Evolutionary conservation across 1,140 invertebrate genomes (phyloP), one percentile per base, ranked within the genome.

Genomic region (Calliopsis andreniformis): DNA sequence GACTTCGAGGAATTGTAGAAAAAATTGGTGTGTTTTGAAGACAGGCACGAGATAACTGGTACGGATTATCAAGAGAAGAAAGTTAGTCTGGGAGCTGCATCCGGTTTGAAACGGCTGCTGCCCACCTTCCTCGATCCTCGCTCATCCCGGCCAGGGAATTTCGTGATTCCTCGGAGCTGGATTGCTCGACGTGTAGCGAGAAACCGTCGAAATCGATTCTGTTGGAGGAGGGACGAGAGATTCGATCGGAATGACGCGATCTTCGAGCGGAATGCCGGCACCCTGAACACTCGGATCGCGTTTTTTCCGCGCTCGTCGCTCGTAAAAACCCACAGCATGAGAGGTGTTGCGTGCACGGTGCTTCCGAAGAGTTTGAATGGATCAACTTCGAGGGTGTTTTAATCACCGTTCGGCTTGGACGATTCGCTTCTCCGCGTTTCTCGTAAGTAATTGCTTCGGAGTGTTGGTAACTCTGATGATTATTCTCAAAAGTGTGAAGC

Each of bases 391-490:
- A 70, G 25, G 56, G 42, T 42, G 62, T 23, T 64, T 51, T 62
- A 69, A 83, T 45, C 28, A 63, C 42, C 47, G 14, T 12, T 64
- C 16, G 28, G 12, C 42, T 23, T 25, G n/a, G 49, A 42, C 49
- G 58, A 79, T 14, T 28, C 47, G 51, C 66, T 30, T 56, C 58
- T 63, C 28, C 53, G 32, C 39, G 42, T 35, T 58, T 73, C 58
- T 39, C 39, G 76, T 81, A 68, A 82, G 79, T 83, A 69, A 35
- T n/a, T n/a, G n/a, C n/a, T n/a, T n/a, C n/a, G n/a, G n/a, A n/a
- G n/a, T n/a, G n/a, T n/a, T n/a, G n/a, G n/a, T n/a, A n/a, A n/a
- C n/a, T n/a, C n/a, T n/a, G n/a, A n/a, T n/a, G n/a, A n/a, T n/a
- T n/a, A n/a, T n/a, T n/a, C n/a, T n/a, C n/a, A n/a, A n/a, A n/a